These are phyloP conservation scores for Trichonephila clavata DNA, from an alignment of 1,140 invertebrate genomes.

Conservation along the genomic window DNA sequence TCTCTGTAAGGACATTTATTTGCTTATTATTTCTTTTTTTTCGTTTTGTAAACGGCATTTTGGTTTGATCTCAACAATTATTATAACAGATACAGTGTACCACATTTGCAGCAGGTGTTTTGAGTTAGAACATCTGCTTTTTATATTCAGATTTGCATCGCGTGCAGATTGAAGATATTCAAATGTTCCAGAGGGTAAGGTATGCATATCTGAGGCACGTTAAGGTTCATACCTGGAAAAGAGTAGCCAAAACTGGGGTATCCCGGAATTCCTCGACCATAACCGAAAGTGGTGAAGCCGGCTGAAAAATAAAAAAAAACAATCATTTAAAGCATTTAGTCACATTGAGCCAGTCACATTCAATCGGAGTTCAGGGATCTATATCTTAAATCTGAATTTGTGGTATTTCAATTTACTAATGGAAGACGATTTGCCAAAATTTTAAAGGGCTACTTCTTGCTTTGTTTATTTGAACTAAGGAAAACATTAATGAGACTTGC, in stretches of 20 bases:
- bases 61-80: conserved; percentile 42
- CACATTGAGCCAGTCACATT: too few relatives aligned
- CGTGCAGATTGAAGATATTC: conserved; percentile 81
- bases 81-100: conserved; percentile 29
- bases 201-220: conserved; percentile 83
- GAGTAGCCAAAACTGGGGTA: conserved; percentile 98
- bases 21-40: conserved; percentile 20
- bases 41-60: not conserved
- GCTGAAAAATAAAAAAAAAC: conserved; percentile 78
- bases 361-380: too few relatives aligned
- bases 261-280: conserved; percentile 95
- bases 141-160: conserved; percentile 77
- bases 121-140: not conserved
- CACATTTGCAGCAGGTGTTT: not conserved
- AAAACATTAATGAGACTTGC: too few relatives aligned
- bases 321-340: not conserved
- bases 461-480: too few relatives aligned
- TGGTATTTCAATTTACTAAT: too few relatives aligned
- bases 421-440: too few relatives aligned
- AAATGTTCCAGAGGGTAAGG: conserved; percentile 84
- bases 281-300: conserved; percentile 93
- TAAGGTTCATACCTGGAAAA: conserved; percentile 95
- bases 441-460: too few relatives aligned
- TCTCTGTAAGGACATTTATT: not conserved
- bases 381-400: too few relatives aligned